Conservation (phyloP, 2,888 invertebrate species). For the Rhyacophila evoluta region DNA sequence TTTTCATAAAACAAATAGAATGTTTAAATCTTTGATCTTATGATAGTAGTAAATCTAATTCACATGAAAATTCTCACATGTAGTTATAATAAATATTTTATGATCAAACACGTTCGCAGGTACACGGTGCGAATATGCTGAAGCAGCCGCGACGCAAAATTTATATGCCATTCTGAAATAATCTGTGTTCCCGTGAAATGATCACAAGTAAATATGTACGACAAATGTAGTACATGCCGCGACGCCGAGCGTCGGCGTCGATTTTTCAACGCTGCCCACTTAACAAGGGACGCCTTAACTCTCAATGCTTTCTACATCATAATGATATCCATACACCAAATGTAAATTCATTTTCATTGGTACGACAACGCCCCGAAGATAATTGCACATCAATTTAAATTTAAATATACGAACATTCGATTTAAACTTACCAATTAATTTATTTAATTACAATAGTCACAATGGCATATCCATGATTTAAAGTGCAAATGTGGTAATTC, state of each 20-base stretch:
- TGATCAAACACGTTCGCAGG: not conserved
- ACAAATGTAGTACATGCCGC: constrained; percentile 45
- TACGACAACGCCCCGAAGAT: too few species aligned
- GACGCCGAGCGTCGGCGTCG: constrained; percentile 32
- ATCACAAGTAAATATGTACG: constrained; percentile 50
- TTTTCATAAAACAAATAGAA: not conserved
- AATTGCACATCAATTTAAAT: too few species aligned
- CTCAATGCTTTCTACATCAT: too few species aligned
- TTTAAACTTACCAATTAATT: too few species aligned
- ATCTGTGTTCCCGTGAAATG: constrained; percentile 46
- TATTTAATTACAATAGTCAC: too few species aligned
- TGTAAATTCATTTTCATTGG: too few species aligned
- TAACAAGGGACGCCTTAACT: not conserved
- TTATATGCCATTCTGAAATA: constrained; percentile 29
- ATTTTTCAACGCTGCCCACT: constrained; percentile 48
- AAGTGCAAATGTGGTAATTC: too few species aligned
- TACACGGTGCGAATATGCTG: constrained; percentile 14
- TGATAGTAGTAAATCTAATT: not conserved
- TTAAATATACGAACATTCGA: too few species aligned
- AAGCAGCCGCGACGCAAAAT: constrained; percentile 25
- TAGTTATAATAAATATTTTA: not conserved
- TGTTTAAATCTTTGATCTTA: not conserved
- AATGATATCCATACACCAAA: too few species aligned
- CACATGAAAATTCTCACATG: not conserved
- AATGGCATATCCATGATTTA: too few species aligned